These are phyloP conservation scores for Drosophila watanabei DNA, from an alignment of 1,140 invertebrate species.

Conservation along the genomic window DNA sequence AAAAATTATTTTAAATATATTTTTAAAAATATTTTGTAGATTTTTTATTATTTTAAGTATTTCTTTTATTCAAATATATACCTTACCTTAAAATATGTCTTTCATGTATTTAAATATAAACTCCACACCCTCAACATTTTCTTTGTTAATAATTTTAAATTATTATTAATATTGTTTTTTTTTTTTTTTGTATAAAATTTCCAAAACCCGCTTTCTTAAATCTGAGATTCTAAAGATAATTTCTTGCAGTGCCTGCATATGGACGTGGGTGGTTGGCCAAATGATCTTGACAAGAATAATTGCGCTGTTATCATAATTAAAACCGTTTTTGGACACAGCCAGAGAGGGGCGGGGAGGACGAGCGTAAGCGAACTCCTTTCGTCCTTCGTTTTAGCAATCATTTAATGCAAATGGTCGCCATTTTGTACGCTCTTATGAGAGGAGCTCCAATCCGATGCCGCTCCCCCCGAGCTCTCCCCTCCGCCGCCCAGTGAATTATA, in stretches of 20 bases:
- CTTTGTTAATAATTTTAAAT: background rate
- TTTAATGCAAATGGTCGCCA: slow-evolving; percentile 83
- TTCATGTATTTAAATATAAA: background rate
- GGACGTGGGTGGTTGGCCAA: slow-evolving; percentile 50
- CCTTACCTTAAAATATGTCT: background rate
- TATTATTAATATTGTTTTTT: too few species aligned
- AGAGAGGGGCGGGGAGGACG: background rate
- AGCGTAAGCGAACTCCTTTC: slow-evolving; percentile 38
- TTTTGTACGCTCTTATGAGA: slow-evolving; percentile 74
- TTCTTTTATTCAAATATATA: too few species aligned
- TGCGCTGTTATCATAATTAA: slow-evolving; percentile 84
- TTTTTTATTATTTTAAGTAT: too few species aligned
- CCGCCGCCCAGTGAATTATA: slow-evolving; percentile 60
- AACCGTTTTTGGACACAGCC: slow-evolving; percentile 73
- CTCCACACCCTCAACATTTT: background rate
- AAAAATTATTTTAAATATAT: background rate
- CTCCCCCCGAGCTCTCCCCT: slow-evolving; percentile 7
- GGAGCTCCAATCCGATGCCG: slow-evolving; percentile 6
- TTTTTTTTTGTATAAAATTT: too few species aligned
- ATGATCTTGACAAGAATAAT: slow-evolving; percentile 84
- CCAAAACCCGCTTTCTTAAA: background rate
- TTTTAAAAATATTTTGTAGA: too few species aligned
- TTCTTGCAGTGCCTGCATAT: slow-evolving; percentile 18
- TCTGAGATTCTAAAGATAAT: background rate
- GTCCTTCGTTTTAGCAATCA: slow-evolving; percentile 78